Percentiles rank a stretch among this genome's conserved stretches.
phyloP scores from a whole-genome alignment of 2,113 vertebrate genomes.

The Spilogale gracilis region DNA sequence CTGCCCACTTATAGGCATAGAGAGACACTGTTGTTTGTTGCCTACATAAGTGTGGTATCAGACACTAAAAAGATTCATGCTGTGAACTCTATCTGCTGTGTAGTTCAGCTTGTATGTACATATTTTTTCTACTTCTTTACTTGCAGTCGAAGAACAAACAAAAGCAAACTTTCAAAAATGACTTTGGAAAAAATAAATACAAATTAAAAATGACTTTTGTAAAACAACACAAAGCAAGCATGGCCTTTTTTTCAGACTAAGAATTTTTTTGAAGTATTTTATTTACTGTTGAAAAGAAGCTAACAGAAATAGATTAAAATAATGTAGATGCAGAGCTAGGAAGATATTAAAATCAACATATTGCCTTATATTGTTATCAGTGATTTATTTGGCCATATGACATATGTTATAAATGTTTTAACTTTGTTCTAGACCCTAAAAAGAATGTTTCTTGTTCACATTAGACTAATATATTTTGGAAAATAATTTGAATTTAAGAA shows the following conservation, averaged over 20 bases:
- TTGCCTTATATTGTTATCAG: not conserved
- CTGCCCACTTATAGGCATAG: not conserved
- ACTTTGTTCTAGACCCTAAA: conserved; percentile 32
- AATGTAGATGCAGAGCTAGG: not conserved
- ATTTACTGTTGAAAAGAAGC: conserved; percentile 60
- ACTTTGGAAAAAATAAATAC: not conserved
- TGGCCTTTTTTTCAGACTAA: not conserved
- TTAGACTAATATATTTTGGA: conserved; percentile 20
- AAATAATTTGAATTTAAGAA: conserved; percentile 61
- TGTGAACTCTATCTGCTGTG: not conserved
- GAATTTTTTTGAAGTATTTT: conserved; percentile 18
- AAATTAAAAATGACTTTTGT: not conserved
- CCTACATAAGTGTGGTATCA: not conserved
- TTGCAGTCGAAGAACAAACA: not conserved
- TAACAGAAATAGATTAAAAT: conserved; percentile 5
- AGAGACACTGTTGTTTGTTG: not conserved
- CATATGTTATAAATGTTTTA: conserved; percentile 10
- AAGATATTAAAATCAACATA: not conserved
- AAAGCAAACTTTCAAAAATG: not conserved
- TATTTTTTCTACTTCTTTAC: not conserved
- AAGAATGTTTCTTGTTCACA: conserved; percentile 36
- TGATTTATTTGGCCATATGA: conserved; percentile 35
- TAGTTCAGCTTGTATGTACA: not conserved
- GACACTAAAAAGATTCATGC: not conserved
- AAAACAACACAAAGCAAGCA: not conserved